Percentiles rank a stretch among this genome's conserved stretches.
These are phyloP conservation scores for Hypotaenidia okinawae DNA, from an alignment of 2,797 vertebrate genomes.

Conservation along the genomic window DNA sequence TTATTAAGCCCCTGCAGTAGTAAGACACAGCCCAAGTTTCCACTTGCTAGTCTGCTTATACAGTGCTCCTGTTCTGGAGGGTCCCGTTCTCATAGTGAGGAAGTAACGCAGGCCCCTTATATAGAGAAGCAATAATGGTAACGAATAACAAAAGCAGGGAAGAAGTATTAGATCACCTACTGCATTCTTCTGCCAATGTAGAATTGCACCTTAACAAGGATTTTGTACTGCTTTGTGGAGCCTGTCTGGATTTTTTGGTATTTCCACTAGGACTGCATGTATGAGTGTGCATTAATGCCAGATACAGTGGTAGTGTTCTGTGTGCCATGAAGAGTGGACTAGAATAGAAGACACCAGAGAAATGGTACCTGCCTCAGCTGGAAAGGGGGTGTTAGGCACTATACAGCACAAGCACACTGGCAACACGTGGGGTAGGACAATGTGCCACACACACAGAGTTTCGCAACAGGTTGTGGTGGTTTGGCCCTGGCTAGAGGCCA, in stretches of 20 bases:
- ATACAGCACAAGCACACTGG: not conserved
- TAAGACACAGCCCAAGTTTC: too few relatives aligned
- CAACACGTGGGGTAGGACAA: not conserved
- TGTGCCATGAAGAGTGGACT: accelerated
- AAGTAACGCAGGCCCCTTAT: not conserved
- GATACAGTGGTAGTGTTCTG: not conserved
- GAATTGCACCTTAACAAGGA: not conserved
- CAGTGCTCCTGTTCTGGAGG: not conserved
- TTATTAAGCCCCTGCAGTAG: too few relatives aligned
- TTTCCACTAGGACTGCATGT: not conserved
- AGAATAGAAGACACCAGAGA: too few relatives aligned
- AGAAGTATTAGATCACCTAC: not conserved
- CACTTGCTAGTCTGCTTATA: too few relatives aligned
- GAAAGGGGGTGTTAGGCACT: not conserved
- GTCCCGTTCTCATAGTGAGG: not conserved
- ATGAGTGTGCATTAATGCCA: not conserved
- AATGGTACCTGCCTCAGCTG: not conserved
- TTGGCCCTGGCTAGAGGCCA: too few relatives aligned
- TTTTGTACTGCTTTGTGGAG: not conserved
- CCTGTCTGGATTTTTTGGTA: not conserved
- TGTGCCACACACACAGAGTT: not conserved
- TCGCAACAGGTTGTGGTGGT: not conserved
- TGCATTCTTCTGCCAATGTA: not conserved
- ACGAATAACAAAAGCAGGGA: not conserved
- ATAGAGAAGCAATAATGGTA: not conserved